phyloP scores from a whole-genome alignment of 2,888 invertebrate species.

The Choreutis nemorana region DNA sequence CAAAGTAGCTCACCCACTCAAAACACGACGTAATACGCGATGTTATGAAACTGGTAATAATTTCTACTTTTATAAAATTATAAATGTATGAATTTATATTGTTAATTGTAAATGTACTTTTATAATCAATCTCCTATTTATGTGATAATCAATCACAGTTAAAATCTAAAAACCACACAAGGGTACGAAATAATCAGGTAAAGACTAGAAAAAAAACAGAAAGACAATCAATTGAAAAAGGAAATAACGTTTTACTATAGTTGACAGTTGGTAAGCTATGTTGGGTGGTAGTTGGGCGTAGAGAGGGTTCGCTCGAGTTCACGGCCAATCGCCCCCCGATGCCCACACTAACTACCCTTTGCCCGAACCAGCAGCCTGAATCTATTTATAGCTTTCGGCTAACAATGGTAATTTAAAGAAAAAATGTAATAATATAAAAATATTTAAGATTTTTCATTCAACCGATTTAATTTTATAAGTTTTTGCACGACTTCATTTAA shows the following conservation, averaged over 20 bases:
- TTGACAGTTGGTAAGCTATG: conserved; percentile 9
- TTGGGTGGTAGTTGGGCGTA: conserved; percentile 16
- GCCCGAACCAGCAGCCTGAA: conserved; percentile 12
- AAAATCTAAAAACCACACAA: neutral
- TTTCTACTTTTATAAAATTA: conserved; percentile 8
- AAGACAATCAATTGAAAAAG: conserved; percentile 3
- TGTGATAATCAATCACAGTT: neutral
- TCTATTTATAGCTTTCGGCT: conserved; percentile 37
- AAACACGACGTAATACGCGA: too few relatives aligned
- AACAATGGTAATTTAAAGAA: too few relatives aligned
- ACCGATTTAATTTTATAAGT: too few relatives aligned
- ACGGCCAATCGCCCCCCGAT: conserved; percentile 32
- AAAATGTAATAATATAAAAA: too few relatives aligned
- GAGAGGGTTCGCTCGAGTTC: conserved; percentile 49
- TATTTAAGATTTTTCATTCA: too few relatives aligned
- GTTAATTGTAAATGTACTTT: conserved; percentile 8
- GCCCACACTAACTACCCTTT: conserved; percentile 14
- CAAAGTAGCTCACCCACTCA: too few relatives aligned
- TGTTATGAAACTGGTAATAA: too few relatives aligned
- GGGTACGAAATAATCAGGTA: neutral
- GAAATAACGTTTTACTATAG: neutral
- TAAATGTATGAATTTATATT: conserved; percentile 7
- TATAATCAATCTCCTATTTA: conserved; percentile 6
- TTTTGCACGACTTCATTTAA: too few relatives aligned
- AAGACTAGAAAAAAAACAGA: conserved; percentile 1